phyloP scores from a whole-genome alignment of 2,888 invertebrate genomes.

The Dugesia japonica region DNA sequence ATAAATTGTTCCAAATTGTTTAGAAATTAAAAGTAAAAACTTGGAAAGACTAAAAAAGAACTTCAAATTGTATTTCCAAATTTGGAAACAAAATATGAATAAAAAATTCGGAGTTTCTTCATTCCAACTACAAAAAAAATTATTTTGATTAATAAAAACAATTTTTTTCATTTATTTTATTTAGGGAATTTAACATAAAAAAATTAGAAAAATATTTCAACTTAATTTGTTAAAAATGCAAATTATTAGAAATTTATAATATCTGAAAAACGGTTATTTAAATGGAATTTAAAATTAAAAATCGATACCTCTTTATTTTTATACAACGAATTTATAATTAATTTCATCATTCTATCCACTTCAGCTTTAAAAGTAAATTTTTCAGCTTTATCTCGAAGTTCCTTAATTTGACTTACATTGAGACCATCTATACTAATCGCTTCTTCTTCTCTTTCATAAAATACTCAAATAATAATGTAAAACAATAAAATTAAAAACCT shows the following conservation, averaged over 20 bases:
- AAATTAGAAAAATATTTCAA: background rate
- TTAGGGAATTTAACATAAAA: background rate
- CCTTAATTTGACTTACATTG: slow-evolving; percentile 77
- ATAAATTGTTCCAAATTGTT: too few species aligned
- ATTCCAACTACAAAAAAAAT: too few species aligned
- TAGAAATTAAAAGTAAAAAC: too few species aligned
- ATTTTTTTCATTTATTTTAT: slow-evolving; percentile 21
- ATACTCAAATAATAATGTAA: too few species aligned
- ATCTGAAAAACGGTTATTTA: too few species aligned
- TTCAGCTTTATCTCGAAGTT: slow-evolving; percentile 66
- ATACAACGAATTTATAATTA: slow-evolving; percentile 96
- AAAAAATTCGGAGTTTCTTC: too few species aligned
- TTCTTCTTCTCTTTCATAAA: slow-evolving; percentile 65
- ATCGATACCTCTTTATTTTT: slow-evolving; percentile 88
- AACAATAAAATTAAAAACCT: slow-evolving; percentile 44
- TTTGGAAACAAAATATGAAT: too few species aligned
- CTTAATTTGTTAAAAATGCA: background rate
- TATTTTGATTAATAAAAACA: too few species aligned
- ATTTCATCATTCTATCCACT: slow-evolving; percentile 99
- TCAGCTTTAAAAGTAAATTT: slow-evolving; percentile 73
- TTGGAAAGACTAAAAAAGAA: too few species aligned
- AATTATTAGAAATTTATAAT: too few species aligned
- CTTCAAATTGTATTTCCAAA: too few species aligned
- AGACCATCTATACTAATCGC: slow-evolving; percentile 84
- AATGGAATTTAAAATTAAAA: slow-evolving; percentile 65